Evolutionary conservation across 2,113 vertebrate species (phyloP).

Genomic region (Hypomesus transpacificus): DNA sequence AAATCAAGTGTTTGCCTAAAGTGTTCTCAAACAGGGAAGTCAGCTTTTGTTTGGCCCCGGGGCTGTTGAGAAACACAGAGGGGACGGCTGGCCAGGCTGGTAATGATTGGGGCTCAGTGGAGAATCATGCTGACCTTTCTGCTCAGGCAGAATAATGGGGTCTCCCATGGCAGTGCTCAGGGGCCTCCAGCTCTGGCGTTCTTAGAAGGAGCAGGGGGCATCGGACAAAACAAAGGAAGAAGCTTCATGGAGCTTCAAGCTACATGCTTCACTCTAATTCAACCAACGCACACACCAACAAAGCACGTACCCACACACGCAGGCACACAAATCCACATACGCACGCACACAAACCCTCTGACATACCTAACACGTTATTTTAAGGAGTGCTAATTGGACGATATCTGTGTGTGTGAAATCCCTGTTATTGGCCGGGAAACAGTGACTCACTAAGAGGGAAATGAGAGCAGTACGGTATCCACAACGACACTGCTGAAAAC

Average conservation of each 20-base stretch:
- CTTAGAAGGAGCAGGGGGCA: too few relatives aligned
- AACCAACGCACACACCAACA: slow-evolving; percentile 4
- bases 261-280: too few relatives aligned
- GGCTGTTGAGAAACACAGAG: neutral
- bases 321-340: neutral
- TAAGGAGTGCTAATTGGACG: slow-evolving; percentile 66
- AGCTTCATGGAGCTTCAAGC: too few relatives aligned
- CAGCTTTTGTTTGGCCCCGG: too few relatives aligned
- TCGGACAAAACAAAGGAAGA: too few relatives aligned
- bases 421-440: neutral
- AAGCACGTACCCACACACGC: neutral
- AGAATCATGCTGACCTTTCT: slow-evolving; percentile 44
- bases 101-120: slow-evolving; percentile 42
- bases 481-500: too few relatives aligned
- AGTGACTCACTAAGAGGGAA: neutral
- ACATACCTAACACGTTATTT: slow-evolving; percentile 55
- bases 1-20: too few relatives aligned
- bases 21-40: too few relatives aligned
- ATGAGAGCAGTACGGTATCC: neutral
- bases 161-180: slow-evolving; percentile 26
- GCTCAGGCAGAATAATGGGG: slow-evolving; percentile 32
- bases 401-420: neutral
- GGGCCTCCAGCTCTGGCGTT: slow-evolving; percentile 11
- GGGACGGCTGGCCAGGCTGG: slow-evolving; percentile 18
- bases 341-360: neutral